Conservation (phyloP, 2,888 invertebrate genomes). For the Proisotoma minuta region DNA sequence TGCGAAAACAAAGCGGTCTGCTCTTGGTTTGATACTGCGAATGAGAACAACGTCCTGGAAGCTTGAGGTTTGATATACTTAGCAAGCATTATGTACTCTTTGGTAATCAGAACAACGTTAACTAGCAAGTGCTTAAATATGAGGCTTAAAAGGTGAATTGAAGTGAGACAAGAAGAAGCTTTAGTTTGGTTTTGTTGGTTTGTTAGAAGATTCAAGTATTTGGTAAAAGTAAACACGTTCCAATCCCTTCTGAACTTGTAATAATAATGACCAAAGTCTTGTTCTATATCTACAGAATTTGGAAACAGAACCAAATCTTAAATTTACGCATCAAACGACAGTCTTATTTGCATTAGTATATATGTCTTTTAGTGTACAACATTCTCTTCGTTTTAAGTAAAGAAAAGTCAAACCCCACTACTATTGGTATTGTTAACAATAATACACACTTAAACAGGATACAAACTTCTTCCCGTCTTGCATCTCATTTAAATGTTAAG, state of each 20-base stretch:
- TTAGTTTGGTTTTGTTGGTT: neutral
- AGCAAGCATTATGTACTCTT: conserved; percentile 1
- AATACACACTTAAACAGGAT: too few species aligned
- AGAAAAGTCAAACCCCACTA: too few species aligned
- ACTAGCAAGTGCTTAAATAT: neutral
- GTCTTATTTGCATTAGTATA: too few species aligned
- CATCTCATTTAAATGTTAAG: conserved; percentile 19
- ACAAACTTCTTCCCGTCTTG: too few species aligned
- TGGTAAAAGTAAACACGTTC: conserved; percentile 10
- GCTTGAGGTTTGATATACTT: neutral
- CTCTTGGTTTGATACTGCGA: neutral
- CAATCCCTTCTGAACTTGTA: conserved; percentile 3
- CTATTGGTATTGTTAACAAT: too few species aligned
- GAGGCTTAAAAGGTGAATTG: conserved; percentile 3
- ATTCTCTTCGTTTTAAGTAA: too few species aligned
- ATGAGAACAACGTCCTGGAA: too few species aligned
- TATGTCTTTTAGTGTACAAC: too few species aligned
- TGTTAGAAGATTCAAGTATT: conserved; percentile 4
- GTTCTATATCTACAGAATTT: neutral
- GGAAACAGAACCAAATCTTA: conserved; percentile 1
- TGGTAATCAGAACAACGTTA: neutral
- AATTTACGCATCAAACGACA: neutral
- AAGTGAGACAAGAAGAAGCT: neutral
- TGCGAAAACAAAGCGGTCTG: conserved; percentile 15
- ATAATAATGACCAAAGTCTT: conserved; percentile 5